Evolutionary conservation across 2,113 vertebrate genomes (phyloP), one percentile per base, ranked within the genome.

Genomic region (Lophius piscatorius): DNA sequence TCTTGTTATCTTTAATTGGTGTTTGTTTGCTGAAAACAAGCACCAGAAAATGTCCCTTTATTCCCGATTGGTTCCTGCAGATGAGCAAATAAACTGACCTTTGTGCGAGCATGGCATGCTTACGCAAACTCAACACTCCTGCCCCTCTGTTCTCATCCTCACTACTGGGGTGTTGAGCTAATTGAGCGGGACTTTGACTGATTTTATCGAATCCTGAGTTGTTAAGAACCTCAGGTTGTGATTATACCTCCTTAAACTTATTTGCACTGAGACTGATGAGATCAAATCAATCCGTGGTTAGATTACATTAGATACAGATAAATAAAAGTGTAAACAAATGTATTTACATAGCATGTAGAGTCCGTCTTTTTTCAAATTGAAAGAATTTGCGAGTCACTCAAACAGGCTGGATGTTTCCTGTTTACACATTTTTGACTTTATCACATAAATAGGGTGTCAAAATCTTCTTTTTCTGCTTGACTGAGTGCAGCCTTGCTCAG

Each of bases 381-480:
- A 40, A 18, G 13, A 38, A 36, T 47, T 23, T 14, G 35, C 21
- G 2, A 6, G 2, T 8, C 12, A 12, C 11, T 22, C 5, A 12
- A 2, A 1, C 9, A 9, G 17, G 40, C 11, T 51, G 51, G 45
- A 16, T 71, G 40, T 51, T 50, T 7, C 12, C 1, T 48, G 21
- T 31, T 45, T 28, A 34, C 42, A 48, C 26, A 45, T 38, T 5
- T 29, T 38, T 10, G 38, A 33, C 31, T 40, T 9, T 49, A 28
- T 28, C 5, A 28, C 5, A 28, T 5, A 28, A 28, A 28, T 5
- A 28, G 8, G 4, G 8, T 28, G 26, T 28, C 26, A 28, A 28
- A 28, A 8, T 6, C 5, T 28, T 28, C 5, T n/a, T n/a, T 9
- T 9, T 3, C 26, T 28, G 26, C 5, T 9, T 9, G 5, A 6